These are phyloP conservation scores for Agonopterix alstromeriana DNA, from an alignment of 2,888 invertebrate species.

Conservation along the genomic window DNA sequence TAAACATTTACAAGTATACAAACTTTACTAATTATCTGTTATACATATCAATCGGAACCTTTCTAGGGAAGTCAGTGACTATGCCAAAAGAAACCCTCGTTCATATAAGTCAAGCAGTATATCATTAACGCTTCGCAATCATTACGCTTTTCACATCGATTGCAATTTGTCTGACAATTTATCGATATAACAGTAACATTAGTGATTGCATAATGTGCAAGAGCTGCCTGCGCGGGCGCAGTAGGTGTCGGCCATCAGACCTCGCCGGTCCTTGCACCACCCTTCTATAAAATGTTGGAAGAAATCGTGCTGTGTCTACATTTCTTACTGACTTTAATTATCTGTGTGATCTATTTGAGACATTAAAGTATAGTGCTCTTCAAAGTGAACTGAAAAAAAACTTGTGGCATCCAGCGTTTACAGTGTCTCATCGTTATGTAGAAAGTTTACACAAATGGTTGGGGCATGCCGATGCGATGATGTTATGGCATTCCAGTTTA, in stretches of 20 bases:
- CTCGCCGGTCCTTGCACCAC: slow-evolving; percentile 30
- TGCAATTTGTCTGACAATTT: slow-evolving; percentile 17
- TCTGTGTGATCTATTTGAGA: slow-evolving; percentile 7
- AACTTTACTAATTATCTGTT: too few relatives aligned
- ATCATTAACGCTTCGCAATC: neutral
- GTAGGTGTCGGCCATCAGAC: slow-evolving; percentile 36
- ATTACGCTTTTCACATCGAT: slow-evolving; percentile 20
- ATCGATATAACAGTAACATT: slow-evolving; percentile 41
- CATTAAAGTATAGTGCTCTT: neutral
- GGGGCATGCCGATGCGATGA: slow-evolving; percentile 19
- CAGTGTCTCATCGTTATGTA: slow-evolving; percentile 10
- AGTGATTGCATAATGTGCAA: slow-evolving; percentile 51
- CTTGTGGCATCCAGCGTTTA: neutral
- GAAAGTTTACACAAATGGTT: slow-evolving; percentile 37
- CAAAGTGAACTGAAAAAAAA: neutral
- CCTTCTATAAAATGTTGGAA: slow-evolving; percentile 6
- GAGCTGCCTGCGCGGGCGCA: slow-evolving; percentile 37
- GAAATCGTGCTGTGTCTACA: slow-evolving; percentile 9
- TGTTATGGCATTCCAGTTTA: slow-evolving; percentile 11
- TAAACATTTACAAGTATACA: too few relatives aligned
- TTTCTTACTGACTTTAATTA: slow-evolving; percentile 7
- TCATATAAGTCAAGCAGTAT: neutral
- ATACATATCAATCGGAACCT: too few relatives aligned
- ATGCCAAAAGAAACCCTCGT: neutral
- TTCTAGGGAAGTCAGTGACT: too few relatives aligned